Percentiles rank a stretch among this genome's conserved stretches.
Conservation (phyloP, 2,888 invertebrate genomes). For the Himalopsyche anomala region DNA sequence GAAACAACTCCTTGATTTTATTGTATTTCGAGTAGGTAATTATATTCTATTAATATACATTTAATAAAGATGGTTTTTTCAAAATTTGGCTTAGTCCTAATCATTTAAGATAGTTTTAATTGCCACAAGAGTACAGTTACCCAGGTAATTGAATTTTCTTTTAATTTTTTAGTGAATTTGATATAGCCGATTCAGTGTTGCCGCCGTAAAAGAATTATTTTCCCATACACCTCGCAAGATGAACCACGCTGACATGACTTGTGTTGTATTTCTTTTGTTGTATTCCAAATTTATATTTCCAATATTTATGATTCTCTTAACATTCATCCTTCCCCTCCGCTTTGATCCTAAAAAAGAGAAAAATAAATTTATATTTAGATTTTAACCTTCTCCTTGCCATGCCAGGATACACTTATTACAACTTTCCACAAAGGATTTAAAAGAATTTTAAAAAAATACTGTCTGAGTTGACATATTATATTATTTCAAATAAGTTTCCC, state of each 20-base stretch:
- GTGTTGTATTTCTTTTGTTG: conserved; percentile 6
- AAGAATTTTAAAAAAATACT: not conserved
- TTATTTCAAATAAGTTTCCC: too few species aligned
- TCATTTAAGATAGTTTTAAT: not conserved
- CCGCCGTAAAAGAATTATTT: conserved; percentile 13
- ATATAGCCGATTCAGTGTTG: not conserved
- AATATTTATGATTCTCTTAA: conserved; percentile 41
- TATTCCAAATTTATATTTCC: conserved; percentile 50
- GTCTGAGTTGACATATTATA: too few species aligned
- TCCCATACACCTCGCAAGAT: not conserved
- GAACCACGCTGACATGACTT: conserved; percentile 19
- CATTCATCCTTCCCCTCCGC: conserved; percentile 61
- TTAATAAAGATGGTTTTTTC: not conserved
- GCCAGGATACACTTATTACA: too few species aligned
- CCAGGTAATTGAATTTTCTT: not conserved
- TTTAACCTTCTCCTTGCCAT: not conserved
- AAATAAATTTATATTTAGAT: not conserved
- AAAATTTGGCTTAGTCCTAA: not conserved
- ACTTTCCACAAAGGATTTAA: too few species aligned
- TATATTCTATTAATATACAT: not conserved
- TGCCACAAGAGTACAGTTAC: not conserved
- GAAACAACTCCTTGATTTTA: not conserved
- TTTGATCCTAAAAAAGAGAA: conserved; percentile 59
- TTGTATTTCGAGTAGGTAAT: not conserved
- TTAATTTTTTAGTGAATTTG: not conserved